Base-by-base conservation (phyloP, 92 coral and sea anemone species). In the Desmophyllum pertusum region DNA sequence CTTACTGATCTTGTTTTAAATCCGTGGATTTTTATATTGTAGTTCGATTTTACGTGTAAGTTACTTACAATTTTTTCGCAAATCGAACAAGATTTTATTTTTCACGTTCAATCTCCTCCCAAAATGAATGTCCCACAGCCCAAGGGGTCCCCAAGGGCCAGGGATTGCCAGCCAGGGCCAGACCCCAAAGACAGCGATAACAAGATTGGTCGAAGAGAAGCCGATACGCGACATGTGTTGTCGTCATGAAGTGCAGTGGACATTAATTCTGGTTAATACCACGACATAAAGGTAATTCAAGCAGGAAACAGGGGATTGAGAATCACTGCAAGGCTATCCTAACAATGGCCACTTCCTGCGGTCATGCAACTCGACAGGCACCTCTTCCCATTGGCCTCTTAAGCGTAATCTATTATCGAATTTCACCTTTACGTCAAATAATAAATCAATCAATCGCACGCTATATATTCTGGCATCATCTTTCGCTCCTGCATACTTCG, bases 401-500 rank as follows among this genome's bases (percentile, higher is more conserved):
- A 73, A 91, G 50, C 78, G 89, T 91, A 91, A 91, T 88, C 89
- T 90, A 79, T 88, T 77, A 91, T 93, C 97, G 77, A 65, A 81
- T 93, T 93, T 78, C 97, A 76, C n/a, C 79, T 70, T 70, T 79
- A 86, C 77, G 97, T 93, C 95, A 93, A 92, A 84, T 88, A 88
- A 88, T 85, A 67, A 66, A 88, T 87, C 91, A 89, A 88, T 93
- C 95, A 86, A 86, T 93, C 87, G 80, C 65, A 50, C 76, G 83
- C 78, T 93, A 93, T 91, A 93, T 86, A 91, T 89, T 76, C 81
- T 70, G 91, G 95, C 93, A 93, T 93, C 95, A 39, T 80, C 93
- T 93, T 91, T 78, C 95, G 85, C 14, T 46, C 68, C n/a, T 23
- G n/a, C 68, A 72, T 75, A 61, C 64, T 78, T 6, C 45, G 43